Evolutionary conservation across 1,140 invertebrate genomes (phyloP).

Genomic region (Mercenaria mercenaria): DNA sequence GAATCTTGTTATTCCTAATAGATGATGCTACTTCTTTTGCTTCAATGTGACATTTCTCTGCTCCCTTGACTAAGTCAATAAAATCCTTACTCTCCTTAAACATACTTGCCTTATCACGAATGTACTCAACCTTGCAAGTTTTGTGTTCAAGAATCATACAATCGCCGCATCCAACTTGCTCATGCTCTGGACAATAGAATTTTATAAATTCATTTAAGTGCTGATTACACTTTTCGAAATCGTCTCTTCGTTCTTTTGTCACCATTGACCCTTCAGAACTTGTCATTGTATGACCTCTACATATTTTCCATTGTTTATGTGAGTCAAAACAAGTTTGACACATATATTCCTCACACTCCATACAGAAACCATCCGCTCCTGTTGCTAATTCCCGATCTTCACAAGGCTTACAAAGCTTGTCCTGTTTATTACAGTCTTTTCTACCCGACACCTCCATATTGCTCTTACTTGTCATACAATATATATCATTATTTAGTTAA

Average conservation of each 20-base stretch:
- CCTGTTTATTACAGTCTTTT: background rate
- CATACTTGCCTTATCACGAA: background rate
- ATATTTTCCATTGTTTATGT: background rate
- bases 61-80: background rate
- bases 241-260: background rate
- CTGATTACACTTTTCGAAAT: background rate
- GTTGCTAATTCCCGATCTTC: too few relatives aligned
- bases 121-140: background rate
- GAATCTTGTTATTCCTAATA: background rate
- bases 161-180: conserved; percentile 5
- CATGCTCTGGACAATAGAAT: background rate
- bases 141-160: background rate
- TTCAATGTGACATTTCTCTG: background rate
- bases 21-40: too few relatives aligned
- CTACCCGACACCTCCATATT: background rate
- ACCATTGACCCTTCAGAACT: background rate
- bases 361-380: background rate
- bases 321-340: background rate
- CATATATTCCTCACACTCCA: background rate
- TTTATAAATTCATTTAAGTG: background rate
- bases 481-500: too few relatives aligned
- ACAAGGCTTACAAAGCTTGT: background rate
- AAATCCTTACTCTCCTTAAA: background rate
- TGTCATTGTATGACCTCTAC: background rate
- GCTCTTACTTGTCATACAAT: too few relatives aligned